A percentile compares a stretch with the other conserved stretches of the same genome.
Conservation (phyloP, 2,113 vertebrate species). For the Oryzias woworae region DNA sequence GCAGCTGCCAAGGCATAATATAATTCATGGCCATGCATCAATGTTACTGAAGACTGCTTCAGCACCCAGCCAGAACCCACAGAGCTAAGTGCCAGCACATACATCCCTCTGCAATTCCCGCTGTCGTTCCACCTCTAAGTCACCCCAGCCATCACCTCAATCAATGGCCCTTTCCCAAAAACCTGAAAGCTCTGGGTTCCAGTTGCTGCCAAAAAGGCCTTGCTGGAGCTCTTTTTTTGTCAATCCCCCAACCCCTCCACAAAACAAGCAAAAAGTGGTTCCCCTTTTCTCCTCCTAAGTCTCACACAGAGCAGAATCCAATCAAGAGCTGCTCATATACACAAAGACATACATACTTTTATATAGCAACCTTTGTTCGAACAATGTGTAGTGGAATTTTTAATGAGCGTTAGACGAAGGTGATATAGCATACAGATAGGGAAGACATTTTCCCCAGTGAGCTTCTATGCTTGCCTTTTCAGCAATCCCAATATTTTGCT, state of each 20-base stretch:
- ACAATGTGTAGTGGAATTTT: constrained; percentile 51
- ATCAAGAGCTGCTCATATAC: constrained; percentile 33
- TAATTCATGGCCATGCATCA: constrained; percentile 83
- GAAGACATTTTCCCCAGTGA: constrained; percentile 60
- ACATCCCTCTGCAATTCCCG: constrained; percentile 70
- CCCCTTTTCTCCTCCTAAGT: constrained; percentile 46
- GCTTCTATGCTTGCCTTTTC: constrained; percentile 72
- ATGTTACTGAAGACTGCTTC: constrained; percentile 72
- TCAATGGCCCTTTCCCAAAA: constrained; percentile 60
- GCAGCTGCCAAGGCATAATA: constrained; percentile 78
- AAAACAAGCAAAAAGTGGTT: constrained; percentile 52
- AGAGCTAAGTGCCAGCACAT: constrained; percentile 76
- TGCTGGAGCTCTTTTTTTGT: constrained; percentile 56
- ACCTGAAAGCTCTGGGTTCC: constrained; percentile 41
- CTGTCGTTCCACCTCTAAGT: constrained; percentile 57
- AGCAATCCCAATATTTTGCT: constrained; percentile 79
- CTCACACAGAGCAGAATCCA: constrained; percentile 40
- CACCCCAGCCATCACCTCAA: constrained; percentile 60
- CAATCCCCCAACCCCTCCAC: constrained; percentile 53
- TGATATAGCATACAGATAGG: constrained; percentile 51
- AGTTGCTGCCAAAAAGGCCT: constrained; percentile 52
- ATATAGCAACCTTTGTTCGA: constrained; percentile 51
- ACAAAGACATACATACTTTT: constrained; percentile 40
- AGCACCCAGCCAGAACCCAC: constrained; percentile 73
- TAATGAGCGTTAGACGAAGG: constrained; percentile 60